Evolutionary conservation across 2,888 invertebrate species (phyloP).

Genomic region (Tenthredo livida): DNA sequence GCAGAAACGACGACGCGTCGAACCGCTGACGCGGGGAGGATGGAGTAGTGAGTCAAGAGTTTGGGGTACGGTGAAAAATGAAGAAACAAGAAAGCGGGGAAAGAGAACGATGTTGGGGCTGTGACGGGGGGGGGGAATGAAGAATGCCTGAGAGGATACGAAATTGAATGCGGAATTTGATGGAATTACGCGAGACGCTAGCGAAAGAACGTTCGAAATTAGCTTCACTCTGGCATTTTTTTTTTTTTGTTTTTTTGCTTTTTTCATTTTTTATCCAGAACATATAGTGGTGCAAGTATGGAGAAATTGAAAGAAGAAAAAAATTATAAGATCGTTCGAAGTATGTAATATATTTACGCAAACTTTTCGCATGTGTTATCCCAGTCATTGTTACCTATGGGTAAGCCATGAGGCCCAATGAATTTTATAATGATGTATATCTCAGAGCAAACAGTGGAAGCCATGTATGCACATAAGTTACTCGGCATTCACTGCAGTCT

Average conservation of each 20-base stretch:
- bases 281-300: too few relatives aligned
- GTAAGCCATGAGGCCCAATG: not conserved
- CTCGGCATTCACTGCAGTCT: not conserved
- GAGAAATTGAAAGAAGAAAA: not conserved
- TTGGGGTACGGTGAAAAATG: conserved; percentile 43
- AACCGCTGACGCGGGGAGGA: conserved; percentile 17
- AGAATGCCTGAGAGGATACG: conserved; percentile 50
- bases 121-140: conserved; percentile 13
- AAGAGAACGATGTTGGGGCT: conserved; percentile 15
- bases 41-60: conserved; percentile 25
- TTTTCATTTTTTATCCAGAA: not conserved
- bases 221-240: conserved; percentile 22
- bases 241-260: not conserved
- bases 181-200: conserved; percentile 46
- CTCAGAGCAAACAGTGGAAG: conserved; percentile 5
- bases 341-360: not conserved
- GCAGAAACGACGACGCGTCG: conserved; percentile 36
- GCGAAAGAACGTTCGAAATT: conserved; percentile 46
- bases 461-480: not conserved
- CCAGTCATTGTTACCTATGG: not conserved
- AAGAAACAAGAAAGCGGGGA: conserved; percentile 27
- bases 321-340: not conserved
- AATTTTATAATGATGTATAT: not conserved
- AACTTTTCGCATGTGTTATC: not conserved
- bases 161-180: conserved; percentile 52